Base-by-base conservation (phyloP, 2,888 invertebrate species). In the Galerucella nymphaeae region DNA sequence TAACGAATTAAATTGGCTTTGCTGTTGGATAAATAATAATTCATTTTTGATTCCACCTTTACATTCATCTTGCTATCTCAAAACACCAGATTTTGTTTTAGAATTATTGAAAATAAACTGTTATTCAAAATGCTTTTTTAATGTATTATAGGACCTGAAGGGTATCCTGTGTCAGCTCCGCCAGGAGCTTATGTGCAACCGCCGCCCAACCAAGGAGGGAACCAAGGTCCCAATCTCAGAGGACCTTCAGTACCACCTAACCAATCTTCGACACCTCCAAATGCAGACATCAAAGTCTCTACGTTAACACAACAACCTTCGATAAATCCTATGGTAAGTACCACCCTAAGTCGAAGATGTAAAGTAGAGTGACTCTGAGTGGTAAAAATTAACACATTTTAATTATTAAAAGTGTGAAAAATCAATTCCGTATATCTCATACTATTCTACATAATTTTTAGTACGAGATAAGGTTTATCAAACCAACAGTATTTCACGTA, bases 201-300 rank as follows among this genome's bases (percentile, higher is more conserved):
- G 78, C 83, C 82, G 76, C 83, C 83, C 20, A 84, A 83, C 75
- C 86, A 86, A 79, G 84, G 82, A 71, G 84, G 83, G 72, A 85
- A 83, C 75, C 85, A 85, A 81, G 86, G 84, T 73, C 83, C 82
- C 75, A 81, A 79, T 71, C 80, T 86, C 80, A 84, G 87, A 80
- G 82, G 82, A 75, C 82, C 84, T 67, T 81, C 85, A 58, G 86
- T 83, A 71, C 86, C 87, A 66, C 86, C 86, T 30, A 87, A 84
- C 76, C 87, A 86, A 78, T 80, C 87, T 53, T 85, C 87, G n/a
- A 86, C 87, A 45, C 87, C 87, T 63, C 86, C 87, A 55, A 87
- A 86, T 78, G 82, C 81, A 71, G 72, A 72, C 16, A 75, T 87
- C 59, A 87, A 86, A 80, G 85, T 86, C 63, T 82, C 82, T 75